Evolutionary conservation across 1,140 invertebrate species (phyloP), one percentile per base, ranked within the genome.

Genomic region (Pentalonia nigronervosa): DNA sequence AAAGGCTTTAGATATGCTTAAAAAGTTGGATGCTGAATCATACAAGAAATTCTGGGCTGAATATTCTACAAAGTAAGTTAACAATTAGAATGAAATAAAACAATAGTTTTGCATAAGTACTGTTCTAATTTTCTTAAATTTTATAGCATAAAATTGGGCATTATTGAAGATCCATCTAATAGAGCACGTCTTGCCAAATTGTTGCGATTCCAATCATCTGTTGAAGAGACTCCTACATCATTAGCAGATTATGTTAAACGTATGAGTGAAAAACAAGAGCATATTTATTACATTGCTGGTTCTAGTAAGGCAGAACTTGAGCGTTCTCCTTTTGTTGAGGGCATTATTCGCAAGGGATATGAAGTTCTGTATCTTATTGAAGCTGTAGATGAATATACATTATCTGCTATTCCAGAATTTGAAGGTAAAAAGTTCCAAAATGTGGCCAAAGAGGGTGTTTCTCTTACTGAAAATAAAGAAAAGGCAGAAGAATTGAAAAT

Each of bases 401-500:
- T 99, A 93, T 99, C 99, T 84, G 97, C 98, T 20, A 95, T 99
- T 94, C 99, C 99, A n/a, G 99, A 99, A 95, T 99, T 99, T 95
- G 99, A 99, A 94, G 98, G 98, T 50, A 99, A 99, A 96, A 99
- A 99, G 95, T 99, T 99, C 97, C 99, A 99, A 96, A 99, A 99
- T 95, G 98, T 99, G 56, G 99, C 99, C 94, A 99, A 99, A 95
- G 99, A 99, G 96, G 99, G 99, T 4, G 97, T 99, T 94, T 97
- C 97, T 93, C 95, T 99, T 2, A 97, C 98, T 94, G 97, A 97
- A 36, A 96, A 97, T 90, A 98, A 99, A 95, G 97, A 98, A 95
- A 97, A 97, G 94, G 96, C 97, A 94, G 98, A 99, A 95, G 96
- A 96, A 86, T 94, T 98, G 45, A 97, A 98, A 94, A 97, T 96